Evolutionary conservation across 37 sponge, comb jelly and placozoan species (phyloP), one percentile per base, ranked within the genome.

Genomic region (Ephydatia muelleri): DNA sequence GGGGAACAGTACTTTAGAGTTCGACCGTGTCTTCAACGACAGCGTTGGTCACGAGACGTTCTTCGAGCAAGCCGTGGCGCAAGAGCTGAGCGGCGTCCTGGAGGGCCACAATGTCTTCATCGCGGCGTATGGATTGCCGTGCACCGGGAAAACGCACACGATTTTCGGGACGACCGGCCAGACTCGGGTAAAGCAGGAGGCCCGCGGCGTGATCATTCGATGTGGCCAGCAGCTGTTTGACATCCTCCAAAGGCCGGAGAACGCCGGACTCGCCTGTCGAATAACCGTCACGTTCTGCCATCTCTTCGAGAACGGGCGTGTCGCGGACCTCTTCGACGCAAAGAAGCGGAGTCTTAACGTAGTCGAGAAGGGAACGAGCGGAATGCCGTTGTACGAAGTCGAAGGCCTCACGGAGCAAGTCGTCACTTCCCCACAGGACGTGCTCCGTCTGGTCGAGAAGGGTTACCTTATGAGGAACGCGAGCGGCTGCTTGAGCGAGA

Each of bases 391-490:
- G 43, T 84, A 71, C 72, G 31, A 27, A 8, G 33, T 81, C 48
- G 75, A 76, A 22, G 82, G 49, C n/a, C 68, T 76, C 73, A 85
- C 88, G 5, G 68, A 81, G 32, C 80, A 84, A 29, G 37, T 26
- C 8, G 81, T 92, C 19, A 64, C 49, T 35, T 80, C 82, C 34
- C 26, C 81, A 5, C 78, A 74, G 27, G 92, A 92, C 2, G 38
- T 92, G 30, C 27, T 87, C 2, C 68, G 80, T 0, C 40, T 88
- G 70, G 43, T 87, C 2, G 92, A 92, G 68, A 87, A 75, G 34
- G 92, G 83, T 22, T 49, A 66, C 27, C 78, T 92, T 16, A 88
- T 92, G 88, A 82, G 92, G 38, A 92, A 92, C 81, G 92, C 92
- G 34, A 92, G 77, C 21, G 92, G 92, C 2, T 76, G 83, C 25